Percentiles rank a stretch among this genome's conserved stretches.
These are phyloP conservation scores for Xylophagus ater DNA, from an alignment of 2,888 invertebrate genomes.

Conservation along the genomic window DNA sequence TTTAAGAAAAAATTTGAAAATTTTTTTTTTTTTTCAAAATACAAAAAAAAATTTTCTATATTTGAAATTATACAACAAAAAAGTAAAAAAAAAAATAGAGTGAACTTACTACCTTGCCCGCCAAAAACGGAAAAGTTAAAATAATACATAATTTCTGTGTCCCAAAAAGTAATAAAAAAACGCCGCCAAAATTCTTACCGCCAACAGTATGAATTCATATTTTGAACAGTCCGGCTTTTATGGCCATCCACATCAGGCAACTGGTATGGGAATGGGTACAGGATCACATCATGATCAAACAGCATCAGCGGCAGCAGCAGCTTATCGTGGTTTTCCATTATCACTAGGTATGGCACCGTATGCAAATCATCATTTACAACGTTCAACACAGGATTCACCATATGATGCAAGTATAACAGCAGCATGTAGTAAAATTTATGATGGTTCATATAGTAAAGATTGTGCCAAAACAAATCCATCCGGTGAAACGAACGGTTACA, in stretches of 20 bases:
- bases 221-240: constrained; percentile 95
- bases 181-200: constrained; percentile 40
- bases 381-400: constrained; percentile 81
- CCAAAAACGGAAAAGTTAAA: too few species aligned
- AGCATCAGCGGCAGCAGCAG: constrained; percentile 48
- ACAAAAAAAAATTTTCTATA: too few species aligned
- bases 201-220: constrained; percentile 76
- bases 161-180: too few species aligned
- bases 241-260: constrained; percentile 79
- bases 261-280: constrained; percentile 52
- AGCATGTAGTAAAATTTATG: constrained; percentile 59
- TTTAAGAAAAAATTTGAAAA: neutral
- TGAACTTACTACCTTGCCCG: too few species aligned
- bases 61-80: too few species aligned
- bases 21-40: constrained; percentile 4
- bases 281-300: constrained; percentile 64
- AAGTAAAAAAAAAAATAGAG: too few species aligned
- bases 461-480: constrained; percentile 53
- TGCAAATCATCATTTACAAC: constrained; percentile 63
- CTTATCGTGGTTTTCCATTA: constrained; percentile 75
- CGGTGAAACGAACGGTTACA: constrained; percentile 44
- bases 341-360: constrained; percentile 79
- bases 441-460: constrained; percentile 51
- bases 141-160: too few species aligned
- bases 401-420: constrained; percentile 85